Base-by-base conservation (phyloP, 2,113 vertebrate species). In the Machaerirhynchus nigripectus region DNA sequence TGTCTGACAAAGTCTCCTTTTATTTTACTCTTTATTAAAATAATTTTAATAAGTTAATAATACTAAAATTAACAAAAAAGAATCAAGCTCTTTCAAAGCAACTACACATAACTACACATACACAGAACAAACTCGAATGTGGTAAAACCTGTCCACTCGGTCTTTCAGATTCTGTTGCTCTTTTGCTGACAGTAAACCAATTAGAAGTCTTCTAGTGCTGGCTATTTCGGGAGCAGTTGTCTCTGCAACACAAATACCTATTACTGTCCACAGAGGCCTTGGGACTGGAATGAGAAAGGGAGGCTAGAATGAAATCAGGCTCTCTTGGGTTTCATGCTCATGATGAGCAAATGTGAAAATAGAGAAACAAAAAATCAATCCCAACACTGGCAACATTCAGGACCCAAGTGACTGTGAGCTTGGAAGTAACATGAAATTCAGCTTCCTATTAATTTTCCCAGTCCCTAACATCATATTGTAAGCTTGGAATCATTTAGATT, bases 161-260 rank as follows among this genome's bases (percentile, higher is more conserved):
- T 84, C 56, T 86, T 81, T 87, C 44, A 67, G 53, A 70, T 28
- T 68, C 65, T 67, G 15, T 60, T 74, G 39, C 55, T 84, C 20
- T 92, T 71, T 89, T 65, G 74, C 39, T 84, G 81, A 89, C 63
- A 50, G 65, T 87, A 95, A 86, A 94, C 55, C 81, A 65, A 61
- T 71, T 61, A 95, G 61, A 86, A 39, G 20, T 26, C 60, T 81
- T 91, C 63, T 79, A 56, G 52, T 83, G 70, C 50, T 92, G 56
- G 40, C 67, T 96, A 65, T 75, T 86, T 89, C 6, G 9, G 75
- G 61, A 92, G 37, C 46, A 52, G 28, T 53, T 3, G 7, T 26
- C 47, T 84, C 18, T 75, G 53, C 39, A 70, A 56, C 59, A 88
- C 68, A 82, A 82, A 86, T 64, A 89, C 44, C 42, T 93, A 42